Conservation (phyloP, 2,113 vertebrate species). For the Gyps fulvus region DNA sequence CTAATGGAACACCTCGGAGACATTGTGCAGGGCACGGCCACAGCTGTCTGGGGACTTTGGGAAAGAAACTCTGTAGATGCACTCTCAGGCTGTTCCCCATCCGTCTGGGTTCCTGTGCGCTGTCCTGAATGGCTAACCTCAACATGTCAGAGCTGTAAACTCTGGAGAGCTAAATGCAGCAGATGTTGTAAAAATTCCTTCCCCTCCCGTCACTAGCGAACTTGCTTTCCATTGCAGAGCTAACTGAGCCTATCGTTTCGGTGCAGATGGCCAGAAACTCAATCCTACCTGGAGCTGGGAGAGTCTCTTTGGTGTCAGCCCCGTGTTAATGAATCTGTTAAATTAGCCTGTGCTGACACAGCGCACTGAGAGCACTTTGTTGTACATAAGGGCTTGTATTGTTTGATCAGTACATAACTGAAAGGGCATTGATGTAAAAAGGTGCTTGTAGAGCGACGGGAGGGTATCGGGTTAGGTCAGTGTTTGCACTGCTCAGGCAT, state of each 20-base stretch:
- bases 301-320: conserved; percentile 63
- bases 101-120: neutral
- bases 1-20: conserved; percentile 56
- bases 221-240: conserved; percentile 17
- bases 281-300: conserved; percentile 50
- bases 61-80: neutral
- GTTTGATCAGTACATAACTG: conserved; percentile 61
- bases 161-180: conserved; percentile 32
- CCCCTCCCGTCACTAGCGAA: neutral
- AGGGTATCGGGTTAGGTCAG: conserved; percentile 40
- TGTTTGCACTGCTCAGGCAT: conserved; percentile 19
- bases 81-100: neutral
- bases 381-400: conserved; percentile 64
- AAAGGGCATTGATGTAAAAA: conserved; percentile 50
- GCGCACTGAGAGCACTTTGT: conserved; percentile 60
- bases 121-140: conserved; percentile 8
- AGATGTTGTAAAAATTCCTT: conserved; percentile 50
- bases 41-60: neutral
- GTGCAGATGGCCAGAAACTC: conserved; percentile 65
- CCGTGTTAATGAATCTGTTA: conserved; percentile 68
- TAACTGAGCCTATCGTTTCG: conserved; percentile 16
- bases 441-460: conserved; percentile 44
- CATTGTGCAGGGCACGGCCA: conserved; percentile 23
- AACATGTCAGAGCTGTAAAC: conserved; percentile 37
- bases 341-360: conserved; percentile 71